Evolutionary conservation across 2,888 invertebrate genomes (phyloP), one percentile per base, ranked within the genome.

Genomic region (Chymomyza fuscimana): DNA sequence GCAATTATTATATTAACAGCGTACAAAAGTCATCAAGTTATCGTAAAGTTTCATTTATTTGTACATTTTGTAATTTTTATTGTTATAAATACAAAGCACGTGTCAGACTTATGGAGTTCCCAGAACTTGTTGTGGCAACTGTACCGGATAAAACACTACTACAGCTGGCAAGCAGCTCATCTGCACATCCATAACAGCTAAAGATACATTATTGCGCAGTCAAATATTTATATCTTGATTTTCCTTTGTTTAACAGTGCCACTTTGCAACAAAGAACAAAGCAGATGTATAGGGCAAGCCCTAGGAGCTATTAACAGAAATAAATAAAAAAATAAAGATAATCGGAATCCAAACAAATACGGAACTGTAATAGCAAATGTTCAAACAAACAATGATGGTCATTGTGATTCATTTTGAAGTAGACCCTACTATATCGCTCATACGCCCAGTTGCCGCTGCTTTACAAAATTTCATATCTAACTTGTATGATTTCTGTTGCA

Each of bases 181-280:
- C 25, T 54, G 32, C 61, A 15, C 54, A 61, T 58, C 12, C 12
- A 22, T 64, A 25, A 50, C 51, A 54, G 66, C 59, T 15, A 19
- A 63, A 68, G 50, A 36, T 58, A 40, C 51, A 64, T 60, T 29
- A 66, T 46, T 65, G 69, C 71, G 74, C 73, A 71, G 67, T 12
- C 73, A 72, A 74, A 82, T 82, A 74, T 82, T 74, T 73, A 73
- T 73, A 74, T 69, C 62, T 67, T 56, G 65, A 46, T 36, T 29
- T 54, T 67, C 65, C 51, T 73, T 82, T 82, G 87, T 86, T 82
- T 67, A 25, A 22, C 7, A 5, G 25, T 25, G 40, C 25, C 59
- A 51, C 19, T 70, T 51, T 10, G 22, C 40, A 77, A 80, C 78
- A 80, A 80, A 78, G 78, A 78, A 78, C 74, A 78, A 78, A 65